Base-by-base conservation (phyloP, 2,888 invertebrate species). In the Taphrorychus bicolor region DNA sequence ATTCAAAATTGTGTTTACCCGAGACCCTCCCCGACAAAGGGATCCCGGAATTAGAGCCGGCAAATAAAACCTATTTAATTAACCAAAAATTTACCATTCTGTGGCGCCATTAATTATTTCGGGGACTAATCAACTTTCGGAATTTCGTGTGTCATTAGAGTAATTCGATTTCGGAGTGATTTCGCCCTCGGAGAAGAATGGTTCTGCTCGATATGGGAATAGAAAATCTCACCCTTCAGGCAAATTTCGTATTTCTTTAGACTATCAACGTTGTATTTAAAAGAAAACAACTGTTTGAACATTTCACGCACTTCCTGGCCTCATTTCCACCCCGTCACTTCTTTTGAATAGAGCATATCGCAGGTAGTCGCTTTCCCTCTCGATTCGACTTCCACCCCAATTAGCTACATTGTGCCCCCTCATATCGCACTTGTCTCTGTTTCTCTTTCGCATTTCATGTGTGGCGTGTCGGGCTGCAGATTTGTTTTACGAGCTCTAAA, bases 91-190 rank as follows among this genome's bases (percentile, higher is more conserved):
- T 73, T 64, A 64, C 63, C 67, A 45, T 40, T 19, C 41, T 22
- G 57, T 53, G 61, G 19, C 60, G 32, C 58, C 58, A 72, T 71
- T 73, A 69, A 73, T 73, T 71, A 45, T 14, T 45, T 69, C 59
- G 19, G 49, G 53, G 32, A 23, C 60, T 70, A 72, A 71, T 74
- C 70, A 74, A 71, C 70, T 66, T 69, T 69, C 72, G 73, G 69
- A 73, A 45, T 32, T 32, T 11, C 32, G 32, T 32, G 11, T 1
- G 17, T 45, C 70, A 66, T 74, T 71, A 63, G 71, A 71, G 70
- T 73, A 73, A 74, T 70, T 72, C 63, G 67, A 73, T 74, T 74
- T 71, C 63, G 70, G 11, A 48, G 41, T 41, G 24, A 61, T 22
- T 22, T n/a, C n/a, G 60, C 32, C 32, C 22, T 53, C 7, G n/a